phyloP scores from a whole-genome alignment of 2,888 invertebrate species.

The Noctua comes region DNA sequence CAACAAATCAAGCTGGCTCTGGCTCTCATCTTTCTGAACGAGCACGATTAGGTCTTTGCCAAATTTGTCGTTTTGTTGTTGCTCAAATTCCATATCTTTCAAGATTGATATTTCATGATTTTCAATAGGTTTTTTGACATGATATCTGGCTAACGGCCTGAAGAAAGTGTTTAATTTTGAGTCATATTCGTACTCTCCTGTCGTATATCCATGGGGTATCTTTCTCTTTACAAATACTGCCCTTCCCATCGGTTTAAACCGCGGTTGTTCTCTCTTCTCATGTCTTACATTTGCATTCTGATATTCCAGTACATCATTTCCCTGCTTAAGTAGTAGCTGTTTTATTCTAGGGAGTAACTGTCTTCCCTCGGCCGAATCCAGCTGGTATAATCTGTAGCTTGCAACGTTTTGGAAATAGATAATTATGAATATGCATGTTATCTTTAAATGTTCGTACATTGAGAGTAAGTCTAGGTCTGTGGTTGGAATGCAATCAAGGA shows the following conservation, averaged over 20 bases:
- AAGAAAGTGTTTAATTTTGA: constrained; percentile 61
- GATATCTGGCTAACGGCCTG: constrained; percentile 66
- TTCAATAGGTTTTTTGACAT: constrained; percentile 54
- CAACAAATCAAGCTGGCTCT: neutral
- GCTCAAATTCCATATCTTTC: constrained; percentile 22
- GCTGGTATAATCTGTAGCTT: constrained; percentile 38
- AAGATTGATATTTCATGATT: constrained; percentile 26
- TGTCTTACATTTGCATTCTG: neutral
- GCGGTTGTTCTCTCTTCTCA: neutral
- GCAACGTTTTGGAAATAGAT: constrained; percentile 28
- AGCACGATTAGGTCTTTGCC: constrained; percentile 26
- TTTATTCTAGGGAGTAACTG: constrained; percentile 16
- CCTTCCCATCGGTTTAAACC: constrained; percentile 15
- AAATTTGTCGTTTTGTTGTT: neutral
- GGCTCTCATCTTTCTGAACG: neutral
- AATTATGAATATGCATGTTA: constrained; percentile 53
- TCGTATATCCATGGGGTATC: constrained; percentile 63
- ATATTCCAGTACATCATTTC: neutral
- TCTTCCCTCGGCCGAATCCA: neutral
- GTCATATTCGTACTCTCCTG: constrained; percentile 63
- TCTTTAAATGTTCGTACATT: constrained; percentile 42
- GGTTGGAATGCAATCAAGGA: constrained; percentile 32
- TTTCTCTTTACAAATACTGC: constrained; percentile 61
- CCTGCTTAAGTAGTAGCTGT: constrained; percentile 5
- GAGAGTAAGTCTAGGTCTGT: constrained; percentile 8